Evolutionary conservation across 2,888 invertebrate species (phyloP), one percentile per base, ranked within the genome.

Genomic region (Lochmaea crataegi): DNA sequence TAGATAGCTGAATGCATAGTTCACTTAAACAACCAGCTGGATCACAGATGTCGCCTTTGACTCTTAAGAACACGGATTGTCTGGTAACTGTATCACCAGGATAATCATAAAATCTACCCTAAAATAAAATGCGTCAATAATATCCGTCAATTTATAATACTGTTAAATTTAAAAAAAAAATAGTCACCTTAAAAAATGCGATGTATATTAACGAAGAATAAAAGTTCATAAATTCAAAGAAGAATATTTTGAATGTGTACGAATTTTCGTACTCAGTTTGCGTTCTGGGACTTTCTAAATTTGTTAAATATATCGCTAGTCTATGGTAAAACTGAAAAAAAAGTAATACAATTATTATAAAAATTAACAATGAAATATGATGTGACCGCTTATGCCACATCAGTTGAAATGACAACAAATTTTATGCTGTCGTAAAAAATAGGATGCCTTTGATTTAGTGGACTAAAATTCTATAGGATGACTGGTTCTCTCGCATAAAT

Each of bases 181-280:
- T 57, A 22, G 72, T 86, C 86, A 95, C 96, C 91, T 98, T 98
- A 86, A 99, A 97, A 87, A 99, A 99, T 0, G 99, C 99, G 69
- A 99, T 98, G 87, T 99, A 99, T 81, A 99, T 96, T n/a, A 99
- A 90, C 0, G 98, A 98, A 0, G 98, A 97, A 86, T 99, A 99
- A 87, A 95, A 98, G 87, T 99, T 99, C 91, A 99, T 96, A 85
- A 98, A 99, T 86, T 99, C 98, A 84, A 99, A 98, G 82, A 98
- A 91, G 89, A 98, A 99, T 87, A 99, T 97, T 88, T 99, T 99
- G 87, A 99, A 95, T 0, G 98, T 98, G 86, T 96, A 98, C 0
- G 97, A 97, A 85, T 97, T 96, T 86, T 99, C 99, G 85, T 97
- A 99, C 86, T 99, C 98, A 0, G 94, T 95, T 86, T 98, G 97